These are phyloP conservation scores for Phylloscopus whistleri DNA, from an alignment of 2,113 vertebrate species.

Conservation along the genomic window DNA sequence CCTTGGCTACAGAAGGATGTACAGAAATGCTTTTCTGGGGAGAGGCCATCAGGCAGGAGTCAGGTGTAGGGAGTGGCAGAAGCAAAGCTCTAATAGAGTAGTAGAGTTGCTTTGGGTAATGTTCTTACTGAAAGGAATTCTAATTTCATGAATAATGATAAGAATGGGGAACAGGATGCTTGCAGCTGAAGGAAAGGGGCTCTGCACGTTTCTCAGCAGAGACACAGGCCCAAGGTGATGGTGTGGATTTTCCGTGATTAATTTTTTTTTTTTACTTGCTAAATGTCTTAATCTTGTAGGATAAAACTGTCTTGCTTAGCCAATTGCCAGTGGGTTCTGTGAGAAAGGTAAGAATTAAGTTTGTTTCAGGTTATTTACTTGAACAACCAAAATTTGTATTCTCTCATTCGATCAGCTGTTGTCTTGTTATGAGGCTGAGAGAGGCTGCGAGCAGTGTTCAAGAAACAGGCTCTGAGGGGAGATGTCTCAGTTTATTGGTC, in stretches of 20 bases:
- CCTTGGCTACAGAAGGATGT: not conserved
- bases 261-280: not conserved
- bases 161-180: not conserved
- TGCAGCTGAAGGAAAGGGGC: not conserved
- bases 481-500: conserved; percentile 35
- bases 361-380: not conserved
- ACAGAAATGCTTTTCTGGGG: not conserved
- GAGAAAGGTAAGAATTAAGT: not conserved
- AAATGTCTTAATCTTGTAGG: not conserved
- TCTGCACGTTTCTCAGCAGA: not conserved
- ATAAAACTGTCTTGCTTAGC: not conserved
- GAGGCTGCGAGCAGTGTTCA: not conserved
- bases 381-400: not conserved
- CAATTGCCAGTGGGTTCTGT: not conserved
- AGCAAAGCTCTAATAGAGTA: not conserved
- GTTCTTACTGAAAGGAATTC: not conserved
- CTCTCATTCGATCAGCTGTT: not conserved
- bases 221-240: not conserved
- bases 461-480: not conserved
- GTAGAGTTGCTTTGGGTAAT: not conserved
- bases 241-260: not conserved
- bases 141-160: not conserved
- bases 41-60: not conserved
- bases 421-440: not conserved
- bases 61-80: not conserved